A percentile compares a stretch with the other conserved stretches of the same genome.
These are phyloP conservation scores for Azorinus chamasolen DNA, from an alignment of 2,888 invertebrate genomes.

Conservation along the genomic window DNA sequence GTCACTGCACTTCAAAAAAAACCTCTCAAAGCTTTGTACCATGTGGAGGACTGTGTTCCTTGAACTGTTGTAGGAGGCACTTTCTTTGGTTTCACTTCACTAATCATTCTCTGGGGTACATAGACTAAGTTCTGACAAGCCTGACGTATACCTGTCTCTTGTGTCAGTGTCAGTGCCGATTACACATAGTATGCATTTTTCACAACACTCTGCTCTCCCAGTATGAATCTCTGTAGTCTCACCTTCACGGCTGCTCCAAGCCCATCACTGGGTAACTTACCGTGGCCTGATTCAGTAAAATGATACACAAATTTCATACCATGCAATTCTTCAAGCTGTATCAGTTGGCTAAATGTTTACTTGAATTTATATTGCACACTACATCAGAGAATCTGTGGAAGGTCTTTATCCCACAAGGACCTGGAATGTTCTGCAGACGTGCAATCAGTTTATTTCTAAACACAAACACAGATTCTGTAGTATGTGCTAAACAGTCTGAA, in stretches of 20 bases:
- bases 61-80: background rate
- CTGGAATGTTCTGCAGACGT: slow-evolving; percentile 25
- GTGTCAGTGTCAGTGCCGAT: slow-evolving; percentile 8
- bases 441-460: slow-evolving; percentile 27
- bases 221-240: slow-evolving; percentile 22
- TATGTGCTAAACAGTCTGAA: slow-evolving; percentile 24
- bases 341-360: slow-evolving; percentile 21
- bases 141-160: background rate
- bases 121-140: slow-evolving; percentile 9
- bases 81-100: background rate
- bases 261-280: slow-evolving; percentile 34
- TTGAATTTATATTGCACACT: slow-evolving; percentile 35
- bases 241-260: slow-evolving; percentile 28
- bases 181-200: slow-evolving; percentile 45
- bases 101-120: slow-evolving; percentile 19
- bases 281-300: slow-evolving; percentile 34
- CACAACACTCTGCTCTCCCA: slow-evolving; percentile 18
- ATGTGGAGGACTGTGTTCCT: slow-evolving; percentile 33
- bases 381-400: slow-evolving; percentile 38
- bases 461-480: slow-evolving; percentile 18
- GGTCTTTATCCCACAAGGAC: slow-evolving; percentile 9
- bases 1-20: slow-evolving; percentile 24
- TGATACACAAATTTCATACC: slow-evolving; percentile 25
- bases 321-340: slow-evolving; percentile 15
- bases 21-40: slow-evolving; percentile 10